Conservation (phyloP, 2,888 invertebrate genomes). For the Rambutsinella grinnellia region DNA sequence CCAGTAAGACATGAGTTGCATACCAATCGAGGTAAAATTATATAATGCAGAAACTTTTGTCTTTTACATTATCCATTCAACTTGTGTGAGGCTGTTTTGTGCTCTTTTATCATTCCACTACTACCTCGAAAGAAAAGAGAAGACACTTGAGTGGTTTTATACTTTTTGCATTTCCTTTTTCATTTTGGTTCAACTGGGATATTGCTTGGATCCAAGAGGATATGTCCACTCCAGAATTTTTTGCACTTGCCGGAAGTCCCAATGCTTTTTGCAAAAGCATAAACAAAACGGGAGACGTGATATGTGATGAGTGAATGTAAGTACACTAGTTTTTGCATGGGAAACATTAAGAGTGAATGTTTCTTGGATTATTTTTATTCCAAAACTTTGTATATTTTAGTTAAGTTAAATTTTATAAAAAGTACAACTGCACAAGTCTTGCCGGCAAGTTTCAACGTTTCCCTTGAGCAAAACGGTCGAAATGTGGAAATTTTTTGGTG, state of each 20-base stretch:
- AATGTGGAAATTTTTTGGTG: conserved; percentile 10
- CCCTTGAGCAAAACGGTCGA: too few species aligned
- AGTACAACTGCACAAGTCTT: too few species aligned
- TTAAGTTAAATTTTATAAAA: too few species aligned
- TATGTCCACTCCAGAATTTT: background rate
- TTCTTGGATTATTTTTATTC: background rate
- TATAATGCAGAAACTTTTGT: conserved; percentile 30
- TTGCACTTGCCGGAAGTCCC: background rate
- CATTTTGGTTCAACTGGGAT: conserved; percentile 25
- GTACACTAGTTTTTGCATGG: background rate
- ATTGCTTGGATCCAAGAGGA: background rate
- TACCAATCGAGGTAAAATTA: conserved; percentile 40
- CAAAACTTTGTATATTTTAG: too few species aligned
- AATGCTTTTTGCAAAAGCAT: background rate
- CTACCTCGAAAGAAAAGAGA: background rate
- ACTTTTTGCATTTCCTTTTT: background rate
- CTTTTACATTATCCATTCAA: too few species aligned
- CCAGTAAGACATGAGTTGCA: conserved; percentile 34
- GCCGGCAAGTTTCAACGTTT: too few species aligned
- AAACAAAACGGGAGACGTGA: background rate
- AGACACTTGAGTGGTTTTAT: conserved; percentile 21
- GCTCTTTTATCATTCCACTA: background rate
- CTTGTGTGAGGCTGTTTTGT: too few species aligned
- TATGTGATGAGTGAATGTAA: background rate
- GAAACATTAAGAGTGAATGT: background rate